Conservation (phyloP, 30 jellyfish, hydroid and myxozoan species). For the Pseudorhiza aurosa region DNA sequence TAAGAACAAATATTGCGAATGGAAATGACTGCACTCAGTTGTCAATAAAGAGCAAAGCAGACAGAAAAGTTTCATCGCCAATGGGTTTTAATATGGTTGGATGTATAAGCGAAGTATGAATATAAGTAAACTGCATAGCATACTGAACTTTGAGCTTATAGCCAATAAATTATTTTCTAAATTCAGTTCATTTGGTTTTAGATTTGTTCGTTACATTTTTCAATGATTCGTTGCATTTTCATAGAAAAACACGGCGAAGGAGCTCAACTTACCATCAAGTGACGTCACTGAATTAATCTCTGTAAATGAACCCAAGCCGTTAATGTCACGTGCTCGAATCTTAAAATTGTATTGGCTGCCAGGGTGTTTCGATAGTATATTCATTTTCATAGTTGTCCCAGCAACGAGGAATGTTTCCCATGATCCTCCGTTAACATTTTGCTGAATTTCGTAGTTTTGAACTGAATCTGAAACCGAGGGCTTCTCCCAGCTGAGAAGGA, state of each 20-base stretch:
- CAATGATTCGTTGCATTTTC: no score
- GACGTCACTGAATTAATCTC: slow-evolving; percentile 32
- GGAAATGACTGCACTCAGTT: neutral
- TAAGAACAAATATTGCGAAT: neutral
- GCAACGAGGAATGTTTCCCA: slow-evolving; percentile 40
- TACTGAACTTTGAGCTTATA: no score
- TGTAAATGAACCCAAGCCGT: slow-evolving; percentile 63
- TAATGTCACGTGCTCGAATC: slow-evolving; percentile 72
- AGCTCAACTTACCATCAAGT: slow-evolving; percentile 68
- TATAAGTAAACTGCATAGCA: no score
- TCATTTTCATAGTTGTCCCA: slow-evolving; percentile 51
- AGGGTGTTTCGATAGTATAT: slow-evolving; percentile 26
- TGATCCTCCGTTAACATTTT: slow-evolving; percentile 22
- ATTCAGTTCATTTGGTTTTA: no score
- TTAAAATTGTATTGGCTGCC: slow-evolving; percentile 47
- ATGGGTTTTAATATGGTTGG: no score
- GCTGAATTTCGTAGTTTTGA: slow-evolving; percentile 55
- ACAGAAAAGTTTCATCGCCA: no score
- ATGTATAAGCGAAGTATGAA: no score
- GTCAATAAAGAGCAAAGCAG: no score
- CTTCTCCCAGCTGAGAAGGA: slow-evolving; percentile 76
- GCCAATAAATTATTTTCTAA: no score
- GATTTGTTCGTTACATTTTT: no score
- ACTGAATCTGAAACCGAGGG: slow-evolving; percentile 59
- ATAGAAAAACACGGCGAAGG: no score